A percentile compares a stretch with the other conserved stretches of the same genome.
These are phyloP conservation scores for Diplazon laetatorius DNA, from an alignment of 2,888 invertebrate genomes.

Conservation along the genomic window DNA sequence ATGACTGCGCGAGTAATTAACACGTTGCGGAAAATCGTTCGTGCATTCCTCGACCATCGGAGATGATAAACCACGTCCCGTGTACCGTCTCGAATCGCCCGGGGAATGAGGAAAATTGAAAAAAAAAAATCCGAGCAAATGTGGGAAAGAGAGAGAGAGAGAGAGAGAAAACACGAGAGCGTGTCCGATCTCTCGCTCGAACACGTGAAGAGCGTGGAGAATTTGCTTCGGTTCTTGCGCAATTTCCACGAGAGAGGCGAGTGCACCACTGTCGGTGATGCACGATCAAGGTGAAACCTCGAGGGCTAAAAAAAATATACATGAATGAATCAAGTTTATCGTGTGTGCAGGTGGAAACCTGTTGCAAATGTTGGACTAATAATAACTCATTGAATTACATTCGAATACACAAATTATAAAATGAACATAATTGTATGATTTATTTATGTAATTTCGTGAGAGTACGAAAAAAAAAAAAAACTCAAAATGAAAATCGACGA, in stretches of 20 bases:
- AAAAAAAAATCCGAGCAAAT: constrained; percentile 4
- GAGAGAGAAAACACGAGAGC: background rate
- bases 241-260: constrained; percentile 7
- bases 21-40: background rate
- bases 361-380: too few species aligned
- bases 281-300: background rate
- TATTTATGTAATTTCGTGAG: constrained; percentile 1
- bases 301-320: too few species aligned
- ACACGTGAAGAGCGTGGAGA: constrained; percentile 17
- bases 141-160: background rate
- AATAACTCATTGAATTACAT: too few species aligned
- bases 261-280: background rate
- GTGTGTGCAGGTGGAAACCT: background rate
- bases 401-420: too few species aligned
- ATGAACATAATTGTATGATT: too few species aligned
- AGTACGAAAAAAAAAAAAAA: too few species aligned
- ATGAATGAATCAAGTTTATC: too few species aligned
- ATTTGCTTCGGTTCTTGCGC: constrained; percentile 17
- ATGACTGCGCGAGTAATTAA: background rate
- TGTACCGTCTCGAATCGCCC: constrained; percentile 11
- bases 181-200: constrained; percentile 11
- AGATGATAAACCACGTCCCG: constrained; percentile 29
- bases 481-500: constrained; percentile 76
- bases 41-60: background rate
- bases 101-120: background rate